Evolutionary conservation across 2,888 invertebrate species (phyloP), one percentile per base, ranked within the genome.

Genomic region (Ephialtes manifestator): DNA sequence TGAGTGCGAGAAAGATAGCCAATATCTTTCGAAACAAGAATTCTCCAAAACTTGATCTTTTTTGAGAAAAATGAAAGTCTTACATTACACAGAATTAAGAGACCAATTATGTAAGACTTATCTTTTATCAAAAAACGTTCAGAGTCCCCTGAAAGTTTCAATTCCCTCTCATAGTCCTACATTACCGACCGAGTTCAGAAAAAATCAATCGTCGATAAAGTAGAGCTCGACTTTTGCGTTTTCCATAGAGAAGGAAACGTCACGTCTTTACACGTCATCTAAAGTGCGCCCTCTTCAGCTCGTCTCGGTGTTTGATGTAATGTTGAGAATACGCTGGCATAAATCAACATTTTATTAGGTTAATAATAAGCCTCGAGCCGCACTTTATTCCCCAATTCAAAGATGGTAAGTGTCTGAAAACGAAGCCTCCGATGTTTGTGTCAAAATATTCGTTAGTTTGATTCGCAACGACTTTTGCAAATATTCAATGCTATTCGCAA

Each of bases 211-310:
- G 53, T 31, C 31, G 60, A 60, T 60, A 31, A 60, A 4, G 13
- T 31, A n/a, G 60, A 60, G 4, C 28, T 31, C 60, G n/a, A 31
- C n/a, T 31, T 31, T 4, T 11, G 24, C 28, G n/a, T 53, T 10
- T 20, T 53, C 20, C 20, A 20, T 0, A 39, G 39, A 39, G 39
- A 39, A 39, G 55, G 24, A 20, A 87, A 83, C 87, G 88, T 87
- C 88, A 88, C 88, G 83, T 83, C 79, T 86, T 87, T 83, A 88
- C 88, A 88, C 88, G 88, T 88, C 88, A 88, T 84, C 88, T 87
- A 85, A 86, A 87, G 79, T 51, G 84, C 88, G 86, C 88, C 88
- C 87, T 85, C 88, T 87, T 51, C 60, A 11, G n/a, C 39, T 20
- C 65, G 65, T 18, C 60, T 72, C 55, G 80, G 76, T 80, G 81